Evolutionary conservation across 2,888 invertebrate genomes (phyloP), one percentile per base, ranked within the genome.

Genomic region (Cancer borealis): DNA sequence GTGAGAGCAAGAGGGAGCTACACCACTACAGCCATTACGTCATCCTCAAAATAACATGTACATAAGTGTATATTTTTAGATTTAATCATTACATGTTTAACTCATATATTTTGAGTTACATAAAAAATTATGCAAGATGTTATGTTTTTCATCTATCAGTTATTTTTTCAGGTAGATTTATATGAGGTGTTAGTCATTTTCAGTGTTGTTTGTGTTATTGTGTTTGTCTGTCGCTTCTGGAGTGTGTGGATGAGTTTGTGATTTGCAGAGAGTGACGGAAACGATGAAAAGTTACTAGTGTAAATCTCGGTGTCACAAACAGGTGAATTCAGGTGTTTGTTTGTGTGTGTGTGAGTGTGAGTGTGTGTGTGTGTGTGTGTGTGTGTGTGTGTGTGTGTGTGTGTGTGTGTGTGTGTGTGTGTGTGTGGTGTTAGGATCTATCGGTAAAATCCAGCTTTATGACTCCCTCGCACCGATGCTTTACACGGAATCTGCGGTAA

Each of bases 1-100:
- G 84, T 84, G 84, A 84, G 84, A 17, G 84, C 84, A 30, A 84
- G 84, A 84, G 84, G 84, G 84, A 84, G 26, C 73, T 73, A 73
- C 26, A 73, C n/a, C 26, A 66, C 66, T n/a, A 21, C n/a, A n/a
- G 54, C n/a, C 66, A 26, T 26, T n/a, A 26, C 26, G 26, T 26
- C 73, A 8, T 73, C 73, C 73, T 6, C 3, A 21, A 17, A 60
- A 60, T 17, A 21, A 60, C 60, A 60, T 21, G 21, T 21, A 60
- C 60, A 21, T 21, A 21, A 60, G 60, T 60, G 4, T 60, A 60
- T 60, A 60, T 60, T 21, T n/a, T 17, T 1, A n/a, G 2, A 21
- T 60, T 60, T 60, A 60, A 17, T 60, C 17, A 21, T 60, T 21
- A 60, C 21, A 5, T 60, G 60, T 21, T 60, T 60, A 60, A 60